Evolutionary conservation across 2,888 invertebrate species (phyloP).

Genomic region (Hirtodrosophila duncani): DNA sequence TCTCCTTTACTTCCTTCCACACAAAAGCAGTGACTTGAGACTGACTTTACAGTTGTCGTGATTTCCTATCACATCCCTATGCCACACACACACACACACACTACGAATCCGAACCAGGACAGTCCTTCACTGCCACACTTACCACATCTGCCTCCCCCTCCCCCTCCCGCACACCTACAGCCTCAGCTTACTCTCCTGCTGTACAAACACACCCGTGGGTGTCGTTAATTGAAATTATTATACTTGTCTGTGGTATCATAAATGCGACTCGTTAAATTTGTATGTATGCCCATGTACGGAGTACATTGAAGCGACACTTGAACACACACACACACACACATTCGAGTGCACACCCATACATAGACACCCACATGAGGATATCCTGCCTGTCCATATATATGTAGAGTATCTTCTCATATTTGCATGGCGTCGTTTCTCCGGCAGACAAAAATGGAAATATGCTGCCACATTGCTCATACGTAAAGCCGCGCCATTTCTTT

Average conservation of each 20-base stretch:
- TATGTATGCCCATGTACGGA: conserved; percentile 57
- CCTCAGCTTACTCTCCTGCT: not conserved
- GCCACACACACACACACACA: no score
- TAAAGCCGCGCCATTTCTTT: conserved; percentile 13
- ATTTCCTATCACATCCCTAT: no score
- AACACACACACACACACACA: conserved; percentile 16
- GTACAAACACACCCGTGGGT: conserved; percentile 64
- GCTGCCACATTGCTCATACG: conserved; percentile 61
- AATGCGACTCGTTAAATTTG: conserved; percentile 71
- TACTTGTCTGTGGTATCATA: conserved; percentile 71
- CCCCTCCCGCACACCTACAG: not conserved
- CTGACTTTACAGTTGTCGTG: no score
- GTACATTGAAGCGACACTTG: conserved; percentile 47
- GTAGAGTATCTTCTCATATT: conserved; percentile 65
- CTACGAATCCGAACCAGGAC: not conserved
- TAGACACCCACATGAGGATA: conserved; percentile 7
- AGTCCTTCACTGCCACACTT: not conserved
- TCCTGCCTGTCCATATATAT: conserved; percentile 24
- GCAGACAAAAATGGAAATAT: conserved; percentile 65
- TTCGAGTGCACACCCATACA: conserved; percentile 14
- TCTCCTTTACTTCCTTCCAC: no score
- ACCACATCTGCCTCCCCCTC: not conserved
- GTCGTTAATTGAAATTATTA: conserved; percentile 72
- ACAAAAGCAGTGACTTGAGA: no score
- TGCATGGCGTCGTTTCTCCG: conserved; percentile 48